phyloP scores from a whole-genome alignment of 1,140 invertebrate genomes.

The Drosophila littoralis region DNA sequence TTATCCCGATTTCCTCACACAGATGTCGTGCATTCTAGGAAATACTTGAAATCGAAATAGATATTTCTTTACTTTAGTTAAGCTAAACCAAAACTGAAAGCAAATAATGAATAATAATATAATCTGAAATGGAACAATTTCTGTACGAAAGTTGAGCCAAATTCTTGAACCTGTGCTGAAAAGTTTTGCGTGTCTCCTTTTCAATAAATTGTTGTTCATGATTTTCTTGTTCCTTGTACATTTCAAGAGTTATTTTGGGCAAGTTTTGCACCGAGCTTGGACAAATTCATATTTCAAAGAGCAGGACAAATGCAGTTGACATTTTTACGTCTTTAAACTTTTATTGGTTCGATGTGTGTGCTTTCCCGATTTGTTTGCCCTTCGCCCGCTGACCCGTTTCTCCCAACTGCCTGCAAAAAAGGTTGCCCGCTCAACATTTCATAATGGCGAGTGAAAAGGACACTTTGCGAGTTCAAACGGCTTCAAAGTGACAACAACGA shows the following conservation, averaged over 20 bases:
- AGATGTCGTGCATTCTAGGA: neutral
- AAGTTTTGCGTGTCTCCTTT: constrained; percentile 35
- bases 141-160: constrained; percentile 11
- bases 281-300: constrained; percentile 77
- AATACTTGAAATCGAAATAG: constrained; percentile 1
- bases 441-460: constrained; percentile 68
- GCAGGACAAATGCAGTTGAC: constrained; percentile 73
- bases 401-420: constrained; percentile 21
- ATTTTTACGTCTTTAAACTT: constrained; percentile 76
- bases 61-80: neutral
- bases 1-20: neutral
- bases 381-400: neutral
- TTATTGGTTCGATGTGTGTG: constrained; percentile 66
- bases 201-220: constrained; percentile 63
- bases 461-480: constrained; percentile 63
- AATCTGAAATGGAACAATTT: constrained; percentile 11
- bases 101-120: constrained; percentile 15
- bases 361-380: constrained; percentile 61
- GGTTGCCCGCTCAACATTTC: constrained; percentile 40
- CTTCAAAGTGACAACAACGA: constrained; percentile 68
- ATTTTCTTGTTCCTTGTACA: constrained; percentile 35
- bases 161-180: constrained; percentile 5
- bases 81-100: neutral
- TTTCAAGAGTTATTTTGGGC: constrained; percentile 35
- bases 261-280: constrained; percentile 26